Conservation (phyloP, 2,113 vertebrate species). For the Edolisoma coerulescens region DNA sequence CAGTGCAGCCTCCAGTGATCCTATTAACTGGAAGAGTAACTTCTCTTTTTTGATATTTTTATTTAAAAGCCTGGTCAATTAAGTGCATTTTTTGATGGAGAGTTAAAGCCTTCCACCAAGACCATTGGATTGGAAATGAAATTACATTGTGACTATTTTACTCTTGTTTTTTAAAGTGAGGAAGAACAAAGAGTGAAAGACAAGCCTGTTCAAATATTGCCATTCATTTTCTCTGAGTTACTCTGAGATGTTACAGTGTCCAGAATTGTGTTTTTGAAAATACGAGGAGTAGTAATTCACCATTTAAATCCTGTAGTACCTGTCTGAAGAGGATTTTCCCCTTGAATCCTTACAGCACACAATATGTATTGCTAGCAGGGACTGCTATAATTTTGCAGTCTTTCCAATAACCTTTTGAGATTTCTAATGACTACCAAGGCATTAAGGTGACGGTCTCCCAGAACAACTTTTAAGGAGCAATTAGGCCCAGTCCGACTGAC, state of each 20-base stretch:
- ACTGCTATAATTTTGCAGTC: background rate
- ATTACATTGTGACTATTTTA: background rate
- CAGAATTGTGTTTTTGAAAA: background rate
- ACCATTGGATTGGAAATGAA: background rate
- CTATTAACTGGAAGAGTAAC: slow-evolving; percentile 11
- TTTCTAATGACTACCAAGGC: background rate
- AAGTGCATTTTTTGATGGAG: background rate
- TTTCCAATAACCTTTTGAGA: background rate
- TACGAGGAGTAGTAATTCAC: background rate
- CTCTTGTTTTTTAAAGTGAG: background rate
- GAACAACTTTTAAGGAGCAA: background rate
- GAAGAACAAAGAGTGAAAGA: background rate
- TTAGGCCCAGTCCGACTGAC: background rate
- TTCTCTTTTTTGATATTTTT: background rate
- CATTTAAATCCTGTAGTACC: background rate
- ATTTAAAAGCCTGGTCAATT: slow-evolving; percentile 3
- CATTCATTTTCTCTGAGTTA: background rate
- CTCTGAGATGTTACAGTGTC: background rate
- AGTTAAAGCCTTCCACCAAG: slow-evolving; percentile 14
- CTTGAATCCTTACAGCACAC: background rate
- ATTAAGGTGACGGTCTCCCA: background rate
- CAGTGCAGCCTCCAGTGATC: background rate
- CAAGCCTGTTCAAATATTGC: background rate
- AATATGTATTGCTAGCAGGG: background rate
- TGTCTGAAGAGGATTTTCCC: background rate